Conservation (phyloP, 2,113 vertebrate genomes). For the Hippocampus guttulatus region DNA sequence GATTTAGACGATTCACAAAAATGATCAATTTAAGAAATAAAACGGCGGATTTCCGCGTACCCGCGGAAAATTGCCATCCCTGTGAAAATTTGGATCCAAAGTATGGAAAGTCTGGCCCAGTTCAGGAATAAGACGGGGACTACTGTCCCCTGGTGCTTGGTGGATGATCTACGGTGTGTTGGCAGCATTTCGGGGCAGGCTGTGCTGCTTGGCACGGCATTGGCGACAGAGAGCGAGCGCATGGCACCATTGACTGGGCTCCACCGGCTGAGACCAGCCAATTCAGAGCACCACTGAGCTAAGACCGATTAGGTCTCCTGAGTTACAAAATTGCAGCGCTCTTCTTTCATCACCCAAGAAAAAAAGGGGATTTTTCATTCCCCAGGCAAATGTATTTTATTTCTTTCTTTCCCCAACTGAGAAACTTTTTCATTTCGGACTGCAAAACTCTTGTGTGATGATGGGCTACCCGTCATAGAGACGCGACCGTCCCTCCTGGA, state of each 20-base stretch:
- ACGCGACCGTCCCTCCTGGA: neutral
- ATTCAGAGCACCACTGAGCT: slow-evolving; percentile 74
- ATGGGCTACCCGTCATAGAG: neutral
- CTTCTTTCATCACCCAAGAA: slow-evolving; percentile 53
- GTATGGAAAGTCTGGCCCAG: slow-evolving; percentile 12
- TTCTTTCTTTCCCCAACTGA: slow-evolving; percentile 13
- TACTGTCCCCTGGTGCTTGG: slow-evolving; percentile 30
- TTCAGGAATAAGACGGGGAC: slow-evolving; percentile 30
- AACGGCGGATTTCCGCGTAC: no score
- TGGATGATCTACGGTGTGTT: slow-evolving; percentile 35
- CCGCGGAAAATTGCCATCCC: no score
- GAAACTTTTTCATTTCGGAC: slow-evolving; percentile 47
- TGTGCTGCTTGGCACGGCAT: slow-evolving; percentile 22
- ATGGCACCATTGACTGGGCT: slow-evolving; percentile 69
- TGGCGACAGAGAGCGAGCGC: slow-evolving; percentile 45
- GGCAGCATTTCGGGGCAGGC: slow-evolving; percentile 38
- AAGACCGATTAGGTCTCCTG: slow-evolving; percentile 72
- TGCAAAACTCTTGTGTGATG: slow-evolving; percentile 22
- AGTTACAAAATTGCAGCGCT: slow-evolving; percentile 67
- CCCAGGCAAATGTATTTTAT: slow-evolving; percentile 50
- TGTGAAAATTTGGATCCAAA: neutral
- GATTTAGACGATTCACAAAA: no score
- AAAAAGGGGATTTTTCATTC: slow-evolving; percentile 50
- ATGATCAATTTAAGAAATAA: no score
- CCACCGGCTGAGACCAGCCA: slow-evolving; percentile 72